phyloP scores from a whole-genome alignment of 2,888 invertebrate species.

The Synanthedon tipuliformis region DNA sequence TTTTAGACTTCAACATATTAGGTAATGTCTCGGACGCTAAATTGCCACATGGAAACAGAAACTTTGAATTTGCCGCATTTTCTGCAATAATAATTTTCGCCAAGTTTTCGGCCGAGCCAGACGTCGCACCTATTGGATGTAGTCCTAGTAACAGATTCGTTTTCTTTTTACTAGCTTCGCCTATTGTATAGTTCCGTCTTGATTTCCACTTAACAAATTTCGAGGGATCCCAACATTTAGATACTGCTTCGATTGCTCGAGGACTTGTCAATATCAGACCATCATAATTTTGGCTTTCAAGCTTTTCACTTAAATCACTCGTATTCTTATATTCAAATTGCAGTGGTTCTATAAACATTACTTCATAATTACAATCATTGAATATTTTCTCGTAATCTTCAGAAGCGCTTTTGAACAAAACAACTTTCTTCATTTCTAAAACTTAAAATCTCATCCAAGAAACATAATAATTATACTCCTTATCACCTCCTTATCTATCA shows the following conservation, averaged over 20 bases:
- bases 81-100: conserved; percentile 38
- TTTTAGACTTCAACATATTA: conserved; percentile 21
- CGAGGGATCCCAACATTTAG: conserved; percentile 48
- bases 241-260: conserved; percentile 45
- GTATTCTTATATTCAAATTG: conserved; percentile 36
- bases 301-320: conserved; percentile 24
- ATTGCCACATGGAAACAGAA: conserved; percentile 56
- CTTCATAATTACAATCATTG: conserved; percentile 30
- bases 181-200: conserved; percentile 44
- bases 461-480: too few species aligned
- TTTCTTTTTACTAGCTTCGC: conserved; percentile 35
- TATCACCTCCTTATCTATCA: too few species aligned
- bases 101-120: conserved; percentile 48
- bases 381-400: conserved; percentile 50
- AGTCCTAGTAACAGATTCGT: conserved; percentile 40
- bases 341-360: conserved; percentile 51
- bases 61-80: conserved; percentile 27
- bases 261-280: conserved; percentile 51
- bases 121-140: conserved; percentile 33
- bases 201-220: conserved; percentile 43
- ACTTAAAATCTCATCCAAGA: not conserved
- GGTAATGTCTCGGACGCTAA: conserved; percentile 45
- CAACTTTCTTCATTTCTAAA: conserved; percentile 45
- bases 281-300: conserved; percentile 26
- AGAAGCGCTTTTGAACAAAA: conserved; percentile 49